Conservation (phyloP, 2,113 vertebrate genomes). For the Oenanthe melanoleuca region DNA sequence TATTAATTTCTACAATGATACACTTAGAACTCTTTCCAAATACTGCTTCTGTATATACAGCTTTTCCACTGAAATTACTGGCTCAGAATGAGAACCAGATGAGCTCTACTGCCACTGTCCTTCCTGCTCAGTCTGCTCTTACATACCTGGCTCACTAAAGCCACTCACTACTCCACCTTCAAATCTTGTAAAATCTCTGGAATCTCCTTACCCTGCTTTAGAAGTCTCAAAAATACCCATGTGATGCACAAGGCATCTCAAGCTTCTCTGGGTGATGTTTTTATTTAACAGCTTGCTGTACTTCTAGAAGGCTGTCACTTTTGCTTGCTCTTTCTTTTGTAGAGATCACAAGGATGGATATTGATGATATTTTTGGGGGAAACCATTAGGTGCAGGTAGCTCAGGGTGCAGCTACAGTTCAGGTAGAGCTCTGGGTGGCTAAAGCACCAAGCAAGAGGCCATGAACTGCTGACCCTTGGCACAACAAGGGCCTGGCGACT, state of each 20-base stretch:
- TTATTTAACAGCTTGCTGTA: background rate
- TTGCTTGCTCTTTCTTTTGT: background rate
- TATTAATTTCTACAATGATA: slow-evolving; percentile 20
- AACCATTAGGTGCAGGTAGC: background rate
- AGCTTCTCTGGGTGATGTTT: background rate
- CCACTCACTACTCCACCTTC: background rate
- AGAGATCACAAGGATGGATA: background rate
- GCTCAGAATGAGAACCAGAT: background rate
- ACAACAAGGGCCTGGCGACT: background rate
- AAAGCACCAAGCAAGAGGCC: background rate
- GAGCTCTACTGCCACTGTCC: background rate
- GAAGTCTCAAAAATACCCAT: background rate
- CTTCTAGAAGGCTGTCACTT: background rate
- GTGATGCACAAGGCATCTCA: background rate
- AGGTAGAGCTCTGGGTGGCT: background rate
- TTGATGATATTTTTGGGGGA: background rate
- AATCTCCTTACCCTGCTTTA: background rate
- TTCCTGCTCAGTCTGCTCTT: background rate
- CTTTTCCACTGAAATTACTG: background rate
- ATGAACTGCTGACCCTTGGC: background rate
- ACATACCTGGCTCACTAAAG: background rate
- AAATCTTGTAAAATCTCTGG: background rate
- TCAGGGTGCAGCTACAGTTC: background rate
- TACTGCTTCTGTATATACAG: background rate
- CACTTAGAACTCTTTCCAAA: background rate